Conservation (phyloP, 2,888 invertebrate genomes). For the Escarpia spicata region DNA sequence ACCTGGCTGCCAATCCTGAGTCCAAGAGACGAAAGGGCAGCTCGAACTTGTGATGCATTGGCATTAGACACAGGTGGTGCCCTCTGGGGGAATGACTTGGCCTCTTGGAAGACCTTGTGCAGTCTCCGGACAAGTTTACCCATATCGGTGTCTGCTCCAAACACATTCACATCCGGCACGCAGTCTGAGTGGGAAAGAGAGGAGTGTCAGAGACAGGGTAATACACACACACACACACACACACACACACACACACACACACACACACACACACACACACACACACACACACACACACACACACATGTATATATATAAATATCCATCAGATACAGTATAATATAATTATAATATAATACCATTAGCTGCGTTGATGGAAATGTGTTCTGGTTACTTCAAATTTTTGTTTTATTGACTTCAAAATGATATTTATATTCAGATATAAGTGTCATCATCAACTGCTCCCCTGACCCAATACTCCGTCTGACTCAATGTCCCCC, state of each 20-base stretch:
- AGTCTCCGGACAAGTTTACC: constrained; percentile 60
- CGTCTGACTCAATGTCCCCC: too few species aligned
- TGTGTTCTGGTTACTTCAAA: not conserved
- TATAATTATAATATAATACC: not conserved
- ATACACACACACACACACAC: not conserved
- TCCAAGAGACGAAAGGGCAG: constrained; percentile 65
- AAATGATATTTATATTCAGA: not conserved
- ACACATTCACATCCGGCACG: constrained; percentile 63
- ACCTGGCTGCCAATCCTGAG: constrained; percentile 66
- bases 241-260: not conserved
- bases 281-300: not conserved
- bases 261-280: not conserved
- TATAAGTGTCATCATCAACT: not conserved
- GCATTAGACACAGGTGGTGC: not conserved
- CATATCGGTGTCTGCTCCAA: constrained; percentile 63
- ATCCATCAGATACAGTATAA: not conserved
- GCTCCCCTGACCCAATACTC: too few species aligned
- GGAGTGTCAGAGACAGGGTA: not conserved
- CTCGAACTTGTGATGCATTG: constrained; percentile 29
- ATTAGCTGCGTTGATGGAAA: not conserved
- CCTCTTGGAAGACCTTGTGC: constrained; percentile 60
- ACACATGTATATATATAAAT: not conserved
- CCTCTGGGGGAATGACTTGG: constrained; percentile 46
- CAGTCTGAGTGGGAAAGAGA: constrained; percentile 58
- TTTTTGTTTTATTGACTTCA: not conserved